Conservation (phyloP, 2,888 invertebrate genomes). For the Phyllotreta cruciferae region DNA sequence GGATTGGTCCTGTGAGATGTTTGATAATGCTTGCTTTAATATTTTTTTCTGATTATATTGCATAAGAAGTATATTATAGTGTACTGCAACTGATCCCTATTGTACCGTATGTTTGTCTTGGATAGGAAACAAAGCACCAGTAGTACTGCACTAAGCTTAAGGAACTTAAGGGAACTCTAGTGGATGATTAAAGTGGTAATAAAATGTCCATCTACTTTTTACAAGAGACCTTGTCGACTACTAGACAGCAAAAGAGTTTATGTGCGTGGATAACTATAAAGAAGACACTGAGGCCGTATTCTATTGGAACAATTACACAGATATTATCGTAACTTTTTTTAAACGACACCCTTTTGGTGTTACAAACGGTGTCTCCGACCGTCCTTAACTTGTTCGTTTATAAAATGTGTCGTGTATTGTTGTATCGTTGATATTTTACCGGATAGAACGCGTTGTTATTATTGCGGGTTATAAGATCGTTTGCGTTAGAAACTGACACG, state of each 20-base stretch:
- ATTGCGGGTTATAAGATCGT: conserved; percentile 6
- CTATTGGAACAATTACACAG: conserved; percentile 57
- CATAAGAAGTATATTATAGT: too few relatives aligned
- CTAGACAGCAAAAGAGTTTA: conserved; percentile 48
- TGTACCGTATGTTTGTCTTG: too few relatives aligned
- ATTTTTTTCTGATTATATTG: too few relatives aligned
- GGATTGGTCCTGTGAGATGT: too few relatives aligned
- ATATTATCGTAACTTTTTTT: conserved; percentile 55
- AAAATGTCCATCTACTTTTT: not conserved
- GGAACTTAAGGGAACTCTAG: not conserved
- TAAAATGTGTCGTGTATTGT: conserved; percentile 27
- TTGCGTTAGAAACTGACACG: conserved; percentile 10
- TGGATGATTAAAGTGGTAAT: not conserved
- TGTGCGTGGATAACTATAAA: conserved; percentile 49
- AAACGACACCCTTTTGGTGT: conserved; percentile 48
- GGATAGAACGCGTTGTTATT: conserved; percentile 7
- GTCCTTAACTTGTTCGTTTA: conserved; percentile 21
- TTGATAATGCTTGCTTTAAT: too few relatives aligned
- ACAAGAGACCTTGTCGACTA: conserved; percentile 25
- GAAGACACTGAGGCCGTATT: conserved; percentile 48
- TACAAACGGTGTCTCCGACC: conserved; percentile 39
- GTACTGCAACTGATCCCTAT: too few relatives aligned
- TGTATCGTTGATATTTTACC: conserved; percentile 11
- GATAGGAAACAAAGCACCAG: too few relatives aligned
- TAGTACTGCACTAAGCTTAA: not conserved